phyloP scores from a whole-genome alignment of 2,797 vertebrate genomes.

The Phalloptychus januarius region DNA sequence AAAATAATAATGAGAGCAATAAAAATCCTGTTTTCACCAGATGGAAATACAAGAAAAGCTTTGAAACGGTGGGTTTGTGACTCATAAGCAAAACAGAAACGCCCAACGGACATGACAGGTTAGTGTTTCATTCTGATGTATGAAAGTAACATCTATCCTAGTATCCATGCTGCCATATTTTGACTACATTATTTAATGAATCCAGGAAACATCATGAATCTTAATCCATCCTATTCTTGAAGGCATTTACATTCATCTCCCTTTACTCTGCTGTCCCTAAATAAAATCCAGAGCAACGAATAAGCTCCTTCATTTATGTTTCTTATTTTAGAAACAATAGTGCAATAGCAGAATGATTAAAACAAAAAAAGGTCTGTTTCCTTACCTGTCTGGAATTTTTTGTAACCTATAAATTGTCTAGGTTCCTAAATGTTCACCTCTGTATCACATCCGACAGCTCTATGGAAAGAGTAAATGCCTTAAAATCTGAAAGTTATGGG shows the following conservation, averaged over 20 bases:
- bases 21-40: constrained; percentile 43
- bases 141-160: background rate
- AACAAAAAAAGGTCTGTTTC: too few relatives aligned
- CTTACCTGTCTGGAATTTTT: too few relatives aligned
- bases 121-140: background rate
- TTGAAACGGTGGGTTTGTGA: background rate
- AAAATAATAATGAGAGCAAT: constrained; percentile 56
- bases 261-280: background rate
- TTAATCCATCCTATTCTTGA: background rate
- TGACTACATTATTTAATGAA: background rate
- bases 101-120: background rate
- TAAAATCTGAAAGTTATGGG: background rate
- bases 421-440: background rate
- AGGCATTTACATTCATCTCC: background rate
- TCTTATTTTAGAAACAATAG: background rate
- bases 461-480: background rate
- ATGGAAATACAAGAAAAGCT: constrained; percentile 23
- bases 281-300: background rate
- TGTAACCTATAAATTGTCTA: too few relatives aligned
- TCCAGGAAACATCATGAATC: background rate
- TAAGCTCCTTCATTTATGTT: background rate
- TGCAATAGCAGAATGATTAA: background rate
- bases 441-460: background rate
- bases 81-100: background rate
- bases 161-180: background rate